phyloP scores from a whole-genome alignment of 2,113 vertebrate species.

The Puma concolor region DNA sequence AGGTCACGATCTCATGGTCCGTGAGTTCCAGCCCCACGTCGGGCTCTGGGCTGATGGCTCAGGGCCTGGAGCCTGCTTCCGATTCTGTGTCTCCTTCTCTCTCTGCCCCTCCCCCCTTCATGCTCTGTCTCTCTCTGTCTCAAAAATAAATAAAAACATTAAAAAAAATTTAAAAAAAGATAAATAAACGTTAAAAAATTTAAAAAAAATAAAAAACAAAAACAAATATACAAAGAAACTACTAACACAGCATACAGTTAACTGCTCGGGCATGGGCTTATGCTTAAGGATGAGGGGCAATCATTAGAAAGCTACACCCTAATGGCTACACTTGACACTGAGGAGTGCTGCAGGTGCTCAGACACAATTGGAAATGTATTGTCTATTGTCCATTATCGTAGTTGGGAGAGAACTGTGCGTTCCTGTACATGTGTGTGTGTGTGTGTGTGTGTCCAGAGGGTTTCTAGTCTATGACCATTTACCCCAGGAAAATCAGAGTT shows the following conservation, averaged over 20 bases:
- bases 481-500: not conserved
- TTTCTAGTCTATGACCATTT: not conserved
- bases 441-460: not conserved
- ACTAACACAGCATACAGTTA: not conserved
- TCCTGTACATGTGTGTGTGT: not conserved
- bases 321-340: not conserved
- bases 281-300: not conserved
- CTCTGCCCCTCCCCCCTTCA: too few relatives aligned
- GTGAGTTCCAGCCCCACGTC: too few relatives aligned
- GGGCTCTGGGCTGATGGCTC: too few relatives aligned
- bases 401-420: not conserved
- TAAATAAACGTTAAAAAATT: too few relatives aligned
- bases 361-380: not conserved
- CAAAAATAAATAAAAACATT: too few relatives aligned
- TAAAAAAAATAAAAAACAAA: too few relatives aligned
- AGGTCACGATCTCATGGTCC: too few relatives aligned
- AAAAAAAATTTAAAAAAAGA: too few relatives aligned
- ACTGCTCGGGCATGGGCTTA: not conserved
- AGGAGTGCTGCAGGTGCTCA: not conserved
- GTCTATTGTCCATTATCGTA: not conserved
- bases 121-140: too few relatives aligned
- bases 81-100: too few relatives aligned
- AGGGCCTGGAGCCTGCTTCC: too few relatives aligned
- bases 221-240: not conserved
- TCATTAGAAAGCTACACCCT: not conserved